A percentile compares a stretch with the other conserved stretches of the same genome.
Conservation (phyloP, 2,888 invertebrate species). For the Nymphalis urticae region DNA sequence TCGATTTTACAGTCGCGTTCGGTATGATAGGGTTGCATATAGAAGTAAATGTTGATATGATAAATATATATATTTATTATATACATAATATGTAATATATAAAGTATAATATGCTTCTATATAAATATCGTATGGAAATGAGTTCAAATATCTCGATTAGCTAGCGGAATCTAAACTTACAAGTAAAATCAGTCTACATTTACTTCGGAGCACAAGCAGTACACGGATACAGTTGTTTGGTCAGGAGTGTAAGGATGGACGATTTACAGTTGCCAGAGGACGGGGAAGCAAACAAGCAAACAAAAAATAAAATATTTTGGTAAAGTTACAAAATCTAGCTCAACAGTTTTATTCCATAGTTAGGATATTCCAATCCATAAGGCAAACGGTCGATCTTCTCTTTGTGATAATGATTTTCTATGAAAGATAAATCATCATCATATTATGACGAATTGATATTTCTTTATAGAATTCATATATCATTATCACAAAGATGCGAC, state of each 20-base stretch:
- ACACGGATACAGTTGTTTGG: slow-evolving; percentile 59
- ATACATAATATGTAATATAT: slow-evolving; percentile 29
- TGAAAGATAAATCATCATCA: not conserved
- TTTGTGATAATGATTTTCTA: slow-evolving; percentile 15
- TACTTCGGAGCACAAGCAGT: slow-evolving; percentile 59
- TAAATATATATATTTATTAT: slow-evolving; percentile 30
- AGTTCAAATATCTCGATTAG: slow-evolving; percentile 27
- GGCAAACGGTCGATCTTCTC: slow-evolving; percentile 38
- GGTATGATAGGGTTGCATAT: slow-evolving; percentile 26
- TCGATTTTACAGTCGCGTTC: slow-evolving; percentile 12
- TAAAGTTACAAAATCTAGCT: slow-evolving; percentile 54
- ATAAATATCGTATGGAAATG: slow-evolving; percentile 1
- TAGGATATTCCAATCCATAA: slow-evolving; percentile 42
- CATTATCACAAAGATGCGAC: slow-evolving; percentile 15
- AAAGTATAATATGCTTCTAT: slow-evolving; percentile 14
- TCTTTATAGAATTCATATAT: not conserved
- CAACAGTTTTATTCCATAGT: slow-evolving; percentile 57
- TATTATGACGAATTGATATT: not conserved
- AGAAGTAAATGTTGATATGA: slow-evolving; percentile 65
- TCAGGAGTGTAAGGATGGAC: slow-evolving; percentile 72
- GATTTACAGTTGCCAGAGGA: slow-evolving; percentile 70
- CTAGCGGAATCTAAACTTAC: slow-evolving; percentile 33
- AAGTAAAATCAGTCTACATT: slow-evolving; percentile 49
- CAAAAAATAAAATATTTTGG: slow-evolving; percentile 52
- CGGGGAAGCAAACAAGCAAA: slow-evolving; percentile 68